Conservation (phyloP, 92 coral and sea anemone genomes). For the Bergia sp. region DNA sequence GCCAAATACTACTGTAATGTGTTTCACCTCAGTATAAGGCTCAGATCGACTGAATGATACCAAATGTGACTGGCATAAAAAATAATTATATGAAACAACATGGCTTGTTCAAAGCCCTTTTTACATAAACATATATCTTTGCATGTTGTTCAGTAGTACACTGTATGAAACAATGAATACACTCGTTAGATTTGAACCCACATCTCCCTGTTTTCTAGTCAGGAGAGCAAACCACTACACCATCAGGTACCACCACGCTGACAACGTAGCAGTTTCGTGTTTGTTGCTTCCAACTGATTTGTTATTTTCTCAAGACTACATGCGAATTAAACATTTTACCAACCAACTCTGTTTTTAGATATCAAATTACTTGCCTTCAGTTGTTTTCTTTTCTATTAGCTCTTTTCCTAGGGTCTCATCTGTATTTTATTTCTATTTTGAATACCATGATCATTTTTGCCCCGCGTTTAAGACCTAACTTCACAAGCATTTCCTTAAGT, state of each 20-base stretch:
- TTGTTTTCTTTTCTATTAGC: neutral
- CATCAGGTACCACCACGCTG: neutral
- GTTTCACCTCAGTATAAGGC: too few relatives aligned
- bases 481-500: neutral
- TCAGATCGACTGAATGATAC: too few relatives aligned
- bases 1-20: too few relatives aligned
- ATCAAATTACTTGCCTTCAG: neutral
- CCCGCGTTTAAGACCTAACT: neutral
- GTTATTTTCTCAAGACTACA: neutral
- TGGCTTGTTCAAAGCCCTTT: neutral
- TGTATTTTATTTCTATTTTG: neutral
- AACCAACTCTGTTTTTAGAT: neutral
- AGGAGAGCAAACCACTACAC: neutral
- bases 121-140: neutral
- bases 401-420: neutral
- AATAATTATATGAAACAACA: neutral
- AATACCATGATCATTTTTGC: neutral
- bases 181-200: neutral
- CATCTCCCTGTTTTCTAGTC: neutral
- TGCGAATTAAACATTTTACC: neutral
- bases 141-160: conserved; percentile 6
- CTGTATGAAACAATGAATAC: neutral
- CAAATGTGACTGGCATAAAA: neutral
- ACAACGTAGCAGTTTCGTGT: neutral
- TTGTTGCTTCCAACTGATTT: neutral